Base-by-base conservation (phyloP, 2,888 invertebrate species). In the Chrysopilus asiliformis region DNA sequence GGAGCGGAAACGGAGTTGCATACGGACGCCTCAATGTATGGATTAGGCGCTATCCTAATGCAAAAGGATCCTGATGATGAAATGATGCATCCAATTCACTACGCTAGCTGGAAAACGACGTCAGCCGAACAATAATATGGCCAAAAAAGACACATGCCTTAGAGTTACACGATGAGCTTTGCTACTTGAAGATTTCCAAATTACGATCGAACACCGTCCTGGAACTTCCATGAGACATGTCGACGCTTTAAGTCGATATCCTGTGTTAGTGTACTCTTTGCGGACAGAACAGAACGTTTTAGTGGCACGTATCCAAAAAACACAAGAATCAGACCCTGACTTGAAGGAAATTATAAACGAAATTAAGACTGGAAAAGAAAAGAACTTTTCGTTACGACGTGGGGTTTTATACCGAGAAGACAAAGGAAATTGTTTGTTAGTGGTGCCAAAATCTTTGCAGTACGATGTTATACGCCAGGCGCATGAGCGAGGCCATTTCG, bases 21-120 rank as follows among this genome's bases (percentile, higher is more conserved):
- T 29, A 38, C 47, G 3, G 48, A 49, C 20, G 46, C 45, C n/a
- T 40, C 43, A 17, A 45, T 35, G 29, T 18, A 36, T 14, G 47
- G 47, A 4, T 46, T 40, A 12, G 48, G 47, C 3, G 46, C 44
- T 8, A 34, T 46, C 1, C 12, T 47, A 10, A 8, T 49, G 5
- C 47, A 48, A 26, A 44, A 36, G 37, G 32, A 22, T 8, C 4
- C 14, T 2, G 24, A 34, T 1, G 25, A 34, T 9, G 16, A 12
- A 4, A 5, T 5, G 16, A 14, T 35, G 20, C 28, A 35, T 28
- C 29, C 35, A 1, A 19, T 35, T n/a, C n/a, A n/a, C n/a, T n/a
- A n/a, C n/a, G 1, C 33, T 18, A 54, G 53, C 30, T 34, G 47
- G 7, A 36, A 36, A 14, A 30, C 36, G 14, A 22, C 24, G 3